Base-by-base conservation (phyloP, 2,888 invertebrate species). In the Leptinotarsa tumamoca region DNA sequence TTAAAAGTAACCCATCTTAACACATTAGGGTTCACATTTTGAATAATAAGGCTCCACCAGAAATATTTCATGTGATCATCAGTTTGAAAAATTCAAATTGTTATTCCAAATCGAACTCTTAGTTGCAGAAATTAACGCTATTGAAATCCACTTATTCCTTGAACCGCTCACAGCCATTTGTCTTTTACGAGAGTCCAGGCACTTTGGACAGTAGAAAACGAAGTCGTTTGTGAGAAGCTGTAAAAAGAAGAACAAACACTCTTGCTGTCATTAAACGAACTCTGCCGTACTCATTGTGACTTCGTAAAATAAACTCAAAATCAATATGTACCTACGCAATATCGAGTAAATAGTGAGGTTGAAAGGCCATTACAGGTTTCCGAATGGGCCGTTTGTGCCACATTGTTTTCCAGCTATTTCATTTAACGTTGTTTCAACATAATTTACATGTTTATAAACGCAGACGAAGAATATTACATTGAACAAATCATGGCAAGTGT, bases 211-310 rank as follows among this genome's bases (percentile, higher is more conserved):
- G 69, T 56, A 56, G 33, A 14, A 33, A 33, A 56, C 27, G 43
- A 43, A 63, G 63, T 63, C 63, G 63, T 49, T 18, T 69, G 68
- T 54, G 18, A 69, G 56, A 69, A 52, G 54, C 56, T 43, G 69
- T 69, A 69, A 69, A 69, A 54, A 56, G 56, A 17, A 69, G n/a
- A n/a, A 51, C 52, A 69, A 56, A 69, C 56, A 69, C 51, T 54
- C 68, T n/a, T 23, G 23, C 52, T 68, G 68, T 68, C 69, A 69
- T 69, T 69, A 69, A 69, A 69, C 51, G 10, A n/a, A 56, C 56
- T 63, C 33, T 69, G 54, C 69, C 18, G 7, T 69, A 54, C 54
- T 69, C 69, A 56, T 56, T 69, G 54, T 56, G 54, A 69, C 56
- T 69, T 18, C 67, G 50, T 68, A 68, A 68, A 68, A 52, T 63